Evolutionary conservation across 2,888 invertebrate genomes (phyloP), one percentile per base, ranked within the genome.

Genomic region (Tipula lateralis): DNA sequence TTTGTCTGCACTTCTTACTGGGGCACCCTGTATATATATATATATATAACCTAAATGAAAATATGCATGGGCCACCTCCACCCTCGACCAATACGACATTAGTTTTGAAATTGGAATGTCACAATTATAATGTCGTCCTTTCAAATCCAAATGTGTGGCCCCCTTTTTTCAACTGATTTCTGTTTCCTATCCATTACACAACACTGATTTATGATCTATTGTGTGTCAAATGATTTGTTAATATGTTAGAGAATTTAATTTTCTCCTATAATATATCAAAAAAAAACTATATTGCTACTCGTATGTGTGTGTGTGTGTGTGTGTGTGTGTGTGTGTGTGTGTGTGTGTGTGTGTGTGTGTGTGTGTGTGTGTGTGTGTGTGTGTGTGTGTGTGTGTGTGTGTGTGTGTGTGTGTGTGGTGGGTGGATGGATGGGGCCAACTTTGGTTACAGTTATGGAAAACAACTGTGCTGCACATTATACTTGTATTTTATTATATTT

Each of bases 151-250:
- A 66, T 66, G 66, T 66, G 66, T 66, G n/a, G 66, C 66, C 66
- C 36, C 36, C 66, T 66, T 24, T 24, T 66, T 24, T 9, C 24
- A 66, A 66, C 66, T 66, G 24, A 24, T n/a, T 66, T 66, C 30
- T 82, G 32, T 82, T 29, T 82, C 30, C 82, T 30, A 82, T 82
- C 82, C 29, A 82, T 32, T 82, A 82, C 82, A 82, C 82, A 82
- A 29, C 29, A 82, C 82, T 82, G 82, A 82, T 82, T 82, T 82
- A 82, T 82, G 82, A 82, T 82, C 82, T 82, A 82, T 82, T 82
- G 82, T n/a, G n/a, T 82, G 82, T 82, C 82, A 82, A 82, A 82
- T 82, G 82, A 82, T 82, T 82, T 82, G 82, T 82, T 82, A 82
- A 82, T 82, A 82, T 82, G 82, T 82, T 82, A 32, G 82, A 82